Base-by-base conservation (phyloP, 2,888 invertebrate genomes). In the Ichneumoninae sp. region DNA sequence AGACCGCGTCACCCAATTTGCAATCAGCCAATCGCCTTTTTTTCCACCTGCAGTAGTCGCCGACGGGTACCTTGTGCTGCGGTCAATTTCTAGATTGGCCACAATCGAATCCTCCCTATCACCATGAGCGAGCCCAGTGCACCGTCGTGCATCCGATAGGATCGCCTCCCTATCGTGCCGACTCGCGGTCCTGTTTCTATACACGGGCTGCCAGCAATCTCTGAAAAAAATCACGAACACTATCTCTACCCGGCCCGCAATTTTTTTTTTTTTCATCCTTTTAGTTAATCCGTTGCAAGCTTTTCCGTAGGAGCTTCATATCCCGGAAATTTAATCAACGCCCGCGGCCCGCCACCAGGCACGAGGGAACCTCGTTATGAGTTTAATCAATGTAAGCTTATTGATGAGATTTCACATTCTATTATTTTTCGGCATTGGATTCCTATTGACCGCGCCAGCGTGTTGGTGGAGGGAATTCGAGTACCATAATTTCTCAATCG, bases 61-160 rank as follows among this genome's bases (percentile, higher is more conserved):
- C 16, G 57, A 54, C 36, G 36, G 26, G 50, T 68, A 70, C 54
- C 74, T 60, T 70, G 66, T 65, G 65, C 44, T 50, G 57, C 69
- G 78, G 78, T 72, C 83, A 83, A 85, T 85, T 83, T 80, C 80
- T 68, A 70, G 69, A 84, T 84, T 82, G 86, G 78, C 82, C 84
- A 80, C 84, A 79, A 86, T 82, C 69, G 82, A 83, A 82, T 80
- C 77, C 52, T 60, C 60, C 65, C 75, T 72, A 76, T 84, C 78
- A 33, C 65, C 62, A 54, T 47, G 60, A 68, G 77, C n/a, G 50
- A 70, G 22, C 26, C 13, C 44, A 22, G 57, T 3, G 16, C 33
- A 65, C 26, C n/a, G 40, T 30, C 60, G 60, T 52, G 36, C 30
- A 44, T 50, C 77, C 44, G 68, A 54, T 75, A 66, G 52, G 66